phyloP scores from a whole-genome alignment of 2,888 invertebrate genomes.

The Ischnura elegans region DNA sequence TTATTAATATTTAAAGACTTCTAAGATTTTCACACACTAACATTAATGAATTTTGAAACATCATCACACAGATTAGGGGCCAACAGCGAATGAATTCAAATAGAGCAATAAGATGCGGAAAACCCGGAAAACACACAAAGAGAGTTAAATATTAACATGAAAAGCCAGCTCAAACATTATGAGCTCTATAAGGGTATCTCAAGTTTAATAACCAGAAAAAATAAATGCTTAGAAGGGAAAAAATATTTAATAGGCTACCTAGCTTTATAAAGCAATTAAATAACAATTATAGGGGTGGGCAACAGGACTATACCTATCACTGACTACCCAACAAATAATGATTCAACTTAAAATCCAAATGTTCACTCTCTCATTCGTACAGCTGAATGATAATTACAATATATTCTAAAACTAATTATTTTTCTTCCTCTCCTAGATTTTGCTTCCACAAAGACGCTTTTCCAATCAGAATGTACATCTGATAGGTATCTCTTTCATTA shows the following conservation, averaged over 20 bases:
- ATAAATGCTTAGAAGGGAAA: neutral
- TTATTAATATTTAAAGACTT: neutral
- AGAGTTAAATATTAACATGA: neutral
- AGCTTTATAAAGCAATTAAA: neutral
- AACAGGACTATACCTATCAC: neutral
- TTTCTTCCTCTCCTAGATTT: neutral
- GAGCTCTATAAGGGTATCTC: neutral
- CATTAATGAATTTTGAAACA: neutral
- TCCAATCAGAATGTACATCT: neutral
- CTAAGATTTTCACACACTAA: neutral
- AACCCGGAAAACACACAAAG: neutral
- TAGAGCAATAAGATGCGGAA: neutral
- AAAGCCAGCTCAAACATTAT: neutral
- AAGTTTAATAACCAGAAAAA: neutral
- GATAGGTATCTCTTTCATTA: neutral
- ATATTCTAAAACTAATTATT: neutral
- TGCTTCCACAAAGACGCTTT: neutral
- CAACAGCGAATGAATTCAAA: neutral
- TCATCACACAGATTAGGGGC: neutral
- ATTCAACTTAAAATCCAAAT: neutral
- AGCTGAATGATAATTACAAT: neutral
- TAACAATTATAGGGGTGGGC: neutral
- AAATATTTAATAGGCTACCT: constrained; percentile 31
- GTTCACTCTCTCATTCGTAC: neutral
- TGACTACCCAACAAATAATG: neutral